Conservation (phyloP, 2,113 vertebrate genomes). For the Sitta europaea region DNA sequence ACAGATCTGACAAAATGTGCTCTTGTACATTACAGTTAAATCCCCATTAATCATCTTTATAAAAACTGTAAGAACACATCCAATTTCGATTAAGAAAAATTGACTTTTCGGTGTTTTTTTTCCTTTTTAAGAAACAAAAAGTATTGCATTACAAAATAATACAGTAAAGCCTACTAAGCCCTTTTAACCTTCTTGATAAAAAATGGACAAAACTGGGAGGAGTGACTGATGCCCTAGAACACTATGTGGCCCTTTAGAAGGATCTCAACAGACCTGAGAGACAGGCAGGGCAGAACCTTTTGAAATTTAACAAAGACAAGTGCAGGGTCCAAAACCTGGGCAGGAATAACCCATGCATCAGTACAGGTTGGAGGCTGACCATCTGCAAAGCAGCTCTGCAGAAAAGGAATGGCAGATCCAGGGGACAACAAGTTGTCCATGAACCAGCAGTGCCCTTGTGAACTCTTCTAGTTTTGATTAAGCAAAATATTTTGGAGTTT, state of each 20-base stretch:
- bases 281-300: neutral
- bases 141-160: neutral
- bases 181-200: neutral
- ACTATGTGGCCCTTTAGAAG: neutral
- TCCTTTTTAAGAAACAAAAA: neutral
- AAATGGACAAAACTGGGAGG: neutral
- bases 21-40: neutral
- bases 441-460: neutral
- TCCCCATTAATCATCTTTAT: neutral
- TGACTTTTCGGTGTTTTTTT: neutral
- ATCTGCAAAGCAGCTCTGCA: neutral
- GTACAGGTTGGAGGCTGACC: neutral
- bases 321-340: neutral
- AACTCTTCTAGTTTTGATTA: neutral
- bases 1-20: neutral
- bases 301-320: neutral
- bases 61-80: neutral
- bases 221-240: neutral
- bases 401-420: accelerated
- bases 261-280: neutral
- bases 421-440: neutral
- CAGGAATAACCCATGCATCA: neutral
- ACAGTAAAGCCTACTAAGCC: neutral
- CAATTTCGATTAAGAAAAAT: neutral
- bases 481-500: accelerated